Conservation (phyloP, 1,140 invertebrate genomes). For the Eumaeus atala region DNA sequence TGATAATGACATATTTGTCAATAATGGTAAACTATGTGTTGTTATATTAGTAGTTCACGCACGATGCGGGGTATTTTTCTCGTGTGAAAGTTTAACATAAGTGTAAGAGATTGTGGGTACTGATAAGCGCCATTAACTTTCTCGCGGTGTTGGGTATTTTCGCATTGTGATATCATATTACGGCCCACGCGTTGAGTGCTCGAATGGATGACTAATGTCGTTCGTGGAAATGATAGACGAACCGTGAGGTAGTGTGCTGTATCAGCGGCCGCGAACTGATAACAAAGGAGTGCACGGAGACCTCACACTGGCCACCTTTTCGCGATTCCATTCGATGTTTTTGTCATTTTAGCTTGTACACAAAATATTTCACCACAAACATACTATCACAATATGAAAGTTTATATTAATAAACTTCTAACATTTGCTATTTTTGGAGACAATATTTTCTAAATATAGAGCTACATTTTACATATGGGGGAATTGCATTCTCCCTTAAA, state of each 20-base stretch:
- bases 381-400: conserved; percentile 5
- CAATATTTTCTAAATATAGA: conserved; percentile 70
- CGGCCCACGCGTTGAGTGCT: conserved; percentile 70
- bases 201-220: conserved; percentile 70
- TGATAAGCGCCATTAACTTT: conserved; percentile 76
- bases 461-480: conserved; percentile 55
- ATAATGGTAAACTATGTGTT: conserved; percentile 65
- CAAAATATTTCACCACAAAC: conserved; percentile 5
- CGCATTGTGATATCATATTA: conserved; percentile 76
- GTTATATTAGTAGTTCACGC: conserved; percentile 35
- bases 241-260: conserved; percentile 49
- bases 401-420: conserved; percentile 21
- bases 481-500: conserved; percentile 38
- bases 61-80: conserved; percentile 55
- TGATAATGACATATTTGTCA: conserved; percentile 73
- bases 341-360: conserved; percentile 30
- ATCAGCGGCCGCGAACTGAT: conserved; percentile 59
- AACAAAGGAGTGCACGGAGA: conserved; percentile 65
- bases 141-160: conserved; percentile 75
- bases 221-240: conserved; percentile 69
- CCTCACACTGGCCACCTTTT: conserved; percentile 17
- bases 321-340: conserved; percentile 26
- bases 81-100: conserved; percentile 74
- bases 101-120: conserved; percentile 73
- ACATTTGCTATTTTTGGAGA: conserved; percentile 61